Evolutionary conservation across 2,888 invertebrate species (phyloP).

Genomic region (Sympetrum striolatum): DNA sequence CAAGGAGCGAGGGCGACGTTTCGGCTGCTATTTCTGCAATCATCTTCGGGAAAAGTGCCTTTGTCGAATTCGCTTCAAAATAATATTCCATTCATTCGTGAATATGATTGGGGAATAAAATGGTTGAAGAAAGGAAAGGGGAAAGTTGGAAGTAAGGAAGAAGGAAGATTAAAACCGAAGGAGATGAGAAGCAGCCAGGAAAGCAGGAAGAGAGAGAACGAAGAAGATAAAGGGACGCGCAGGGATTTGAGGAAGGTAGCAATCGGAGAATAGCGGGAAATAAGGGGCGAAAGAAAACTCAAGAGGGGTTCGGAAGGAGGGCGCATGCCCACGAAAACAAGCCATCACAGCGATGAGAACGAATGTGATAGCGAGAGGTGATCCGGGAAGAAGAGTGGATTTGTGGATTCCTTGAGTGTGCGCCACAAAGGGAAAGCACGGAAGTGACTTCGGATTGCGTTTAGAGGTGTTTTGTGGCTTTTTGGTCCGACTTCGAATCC

Average conservation of each 20-base stretch:
- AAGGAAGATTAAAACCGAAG: background rate
- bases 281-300: background rate
- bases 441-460: no score
- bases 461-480: no score
- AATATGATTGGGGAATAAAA: background rate
- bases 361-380: background rate
- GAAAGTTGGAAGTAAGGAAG: background rate
- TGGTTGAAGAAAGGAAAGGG: no score
- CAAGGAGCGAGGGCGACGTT: no score
- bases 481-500: no score
- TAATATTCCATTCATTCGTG: no score
- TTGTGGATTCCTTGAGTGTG: background rate
- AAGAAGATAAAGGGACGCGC: background rate
- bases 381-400: background rate
- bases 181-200: background rate
- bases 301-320: background rate
- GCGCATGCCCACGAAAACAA: background rate
- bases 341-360: background rate
- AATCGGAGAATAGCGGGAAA: background rate
- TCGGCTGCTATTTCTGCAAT: no score
- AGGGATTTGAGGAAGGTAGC: background rate
- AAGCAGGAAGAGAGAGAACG: background rate
- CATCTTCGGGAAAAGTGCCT: no score
- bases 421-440: background rate
- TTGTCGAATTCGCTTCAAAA: no score